These are phyloP conservation scores for Hemiscyllium ocellatum DNA, from an alignment of 2,113 vertebrate genomes.

Conservation along the genomic window DNA sequence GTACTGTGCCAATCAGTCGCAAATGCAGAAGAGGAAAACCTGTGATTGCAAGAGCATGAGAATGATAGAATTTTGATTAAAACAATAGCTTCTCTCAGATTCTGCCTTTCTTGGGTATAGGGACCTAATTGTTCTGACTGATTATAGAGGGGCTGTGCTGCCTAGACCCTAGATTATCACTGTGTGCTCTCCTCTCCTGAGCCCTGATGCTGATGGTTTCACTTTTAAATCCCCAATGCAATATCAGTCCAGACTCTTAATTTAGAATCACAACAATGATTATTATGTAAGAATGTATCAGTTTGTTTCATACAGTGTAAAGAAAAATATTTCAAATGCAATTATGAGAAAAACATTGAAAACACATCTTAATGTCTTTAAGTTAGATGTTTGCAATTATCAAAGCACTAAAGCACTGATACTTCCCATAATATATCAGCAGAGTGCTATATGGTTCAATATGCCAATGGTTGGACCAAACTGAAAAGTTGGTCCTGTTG, in stretches of 20 bases:
- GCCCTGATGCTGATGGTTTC: background rate
- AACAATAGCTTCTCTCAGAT: no score
- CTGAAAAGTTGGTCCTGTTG: background rate
- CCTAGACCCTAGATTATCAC: no score
- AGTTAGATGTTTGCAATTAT: background rate
- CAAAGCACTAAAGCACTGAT: background rate
- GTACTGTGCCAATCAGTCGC: no score
- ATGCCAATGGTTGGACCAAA: background rate
- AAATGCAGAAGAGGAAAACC: no score
- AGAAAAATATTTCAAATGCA: background rate
- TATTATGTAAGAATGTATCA: background rate
- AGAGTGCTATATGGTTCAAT: background rate
- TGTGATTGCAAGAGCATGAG: no score
- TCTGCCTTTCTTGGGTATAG: no score
- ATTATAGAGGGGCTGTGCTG: no score
- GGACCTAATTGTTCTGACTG: no score
- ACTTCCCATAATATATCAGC: background rate
- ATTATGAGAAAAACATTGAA: background rate
- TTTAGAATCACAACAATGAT: background rate
- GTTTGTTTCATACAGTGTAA: background rate
- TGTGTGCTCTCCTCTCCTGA: no score
- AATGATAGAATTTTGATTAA: no score
- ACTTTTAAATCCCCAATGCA: background rate
- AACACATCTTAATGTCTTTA: background rate
- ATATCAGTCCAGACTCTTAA: background rate